Evolutionary conservation across 1,140 invertebrate species (phyloP).

Genomic region (Heliconius congener): DNA sequence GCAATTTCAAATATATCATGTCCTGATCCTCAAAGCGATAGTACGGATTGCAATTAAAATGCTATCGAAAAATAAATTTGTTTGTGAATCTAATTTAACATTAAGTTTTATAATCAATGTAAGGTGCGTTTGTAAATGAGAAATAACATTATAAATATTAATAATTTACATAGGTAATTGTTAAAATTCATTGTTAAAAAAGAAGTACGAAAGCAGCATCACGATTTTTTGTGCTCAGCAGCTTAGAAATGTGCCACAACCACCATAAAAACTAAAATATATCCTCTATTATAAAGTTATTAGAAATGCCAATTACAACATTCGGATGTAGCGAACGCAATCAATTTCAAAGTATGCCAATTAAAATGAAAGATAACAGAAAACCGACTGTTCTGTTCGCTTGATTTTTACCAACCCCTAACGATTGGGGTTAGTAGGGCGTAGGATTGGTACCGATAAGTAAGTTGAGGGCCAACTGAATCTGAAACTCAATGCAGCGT

Average conservation of each 20-base stretch:
- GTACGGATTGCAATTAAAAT: background rate
- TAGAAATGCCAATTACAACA: constrained; percentile 1
- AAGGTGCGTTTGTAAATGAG: background rate
- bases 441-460: constrained; percentile 26
- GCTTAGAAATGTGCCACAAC: too few relatives aligned
- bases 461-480: constrained; percentile 25
- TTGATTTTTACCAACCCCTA: constrained; percentile 14
- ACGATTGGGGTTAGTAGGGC: constrained; percentile 21
- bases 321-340: background rate
- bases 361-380: constrained; percentile 10
- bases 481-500: constrained; percentile 10
- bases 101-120: background rate
- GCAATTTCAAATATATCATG: constrained; percentile 25
- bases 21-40: constrained; percentile 1
- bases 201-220: too few relatives aligned
- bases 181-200: too few relatives aligned
- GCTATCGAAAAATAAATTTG: background rate
- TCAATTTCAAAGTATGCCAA: constrained; percentile 1
- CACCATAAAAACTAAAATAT: background rate
- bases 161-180: too few relatives aligned
- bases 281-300: background rate
- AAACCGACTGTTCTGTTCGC: background rate
- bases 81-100: background rate
- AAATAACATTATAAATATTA: too few relatives aligned
- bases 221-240: too few relatives aligned